Evolutionary conservation across 2,797 vertebrate genomes (phyloP), one percentile per base, ranked within the genome.

Genomic region (Liparis tanakae): DNA sequence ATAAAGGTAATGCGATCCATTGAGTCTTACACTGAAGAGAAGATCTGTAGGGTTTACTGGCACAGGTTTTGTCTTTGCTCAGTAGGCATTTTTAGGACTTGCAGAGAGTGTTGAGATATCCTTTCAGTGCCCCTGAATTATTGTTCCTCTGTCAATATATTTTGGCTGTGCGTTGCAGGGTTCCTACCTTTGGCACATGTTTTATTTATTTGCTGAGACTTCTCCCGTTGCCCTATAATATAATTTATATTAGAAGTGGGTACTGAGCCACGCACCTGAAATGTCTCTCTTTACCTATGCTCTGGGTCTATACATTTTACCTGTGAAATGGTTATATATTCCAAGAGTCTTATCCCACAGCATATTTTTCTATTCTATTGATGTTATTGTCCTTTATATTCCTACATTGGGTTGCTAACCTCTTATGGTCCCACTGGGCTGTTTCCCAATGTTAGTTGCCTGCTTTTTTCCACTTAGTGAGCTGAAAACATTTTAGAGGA

Each of bases 371-470:
- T 67, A 14, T 57, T 64, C 70, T 59, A 20, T 74, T 64, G 43
- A 20, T 72, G 51, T 53, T 57, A 5, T 65, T 71, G 7, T 75
- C 61, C 17, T 65, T 10, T 71, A 20, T 25, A 20, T 18, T 58
- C 43, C 30, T 50, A 46, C 54, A 57, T 20, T 57, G 59, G 36
- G 41, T 46, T 68, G 12, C 20, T 68, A 46, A 57, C 41, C 18
- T 48, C 10, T 78, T 76, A 59, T 55, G 18, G 18, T 59, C 46
- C 72, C 80, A 70, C 0, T 60, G 36, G 67, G 46, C 65, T 22
- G 39, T 78, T 80, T 75, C 25, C 58, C 44, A 14, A 30, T 33
- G 39, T 62, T 60, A 68, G 12, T 59, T 65, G 5, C 72, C 9
- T 61, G 37, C 20, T 79, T 76, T 57, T 76, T 53, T 9, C 22